Base-by-base conservation (phyloP, 2,888 invertebrate genomes). In the Lycophotia porphyrea region DNA sequence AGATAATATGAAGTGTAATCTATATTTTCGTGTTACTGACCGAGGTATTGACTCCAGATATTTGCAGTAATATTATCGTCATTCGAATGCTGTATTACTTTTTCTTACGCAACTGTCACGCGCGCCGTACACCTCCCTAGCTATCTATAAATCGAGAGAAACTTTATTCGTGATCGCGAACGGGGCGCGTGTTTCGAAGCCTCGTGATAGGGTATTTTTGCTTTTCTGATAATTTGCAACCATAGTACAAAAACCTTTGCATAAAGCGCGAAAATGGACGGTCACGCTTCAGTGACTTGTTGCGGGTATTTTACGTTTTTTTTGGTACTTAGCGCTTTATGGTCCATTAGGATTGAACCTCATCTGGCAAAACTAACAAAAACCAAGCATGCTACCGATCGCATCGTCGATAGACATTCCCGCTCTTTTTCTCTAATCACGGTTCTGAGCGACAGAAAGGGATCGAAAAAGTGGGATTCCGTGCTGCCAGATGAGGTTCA, bases 91-190 rank as follows among this genome's bases (percentile, higher is more conserved):
- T n/a, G n/a, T 55, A 34, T 34, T 13, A 31, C 18, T 27, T 74
- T 27, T 58, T 39, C 36, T 44, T 78, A 75, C 42, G 64, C 58
- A 81, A 78, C 5, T 21, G 49, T 60, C 81, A 64, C 77, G 55
- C 42, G 47, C 42, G 4, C 9, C 24, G 24, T 49, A 49, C 80
- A 21, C 24, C 18, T 34, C 9, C 15, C 44, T 52, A 44, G 11
- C 24, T 34, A 18, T 9, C 5, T 39, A 39, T 31, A 66, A 15
- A 1, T 24, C 9, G 42, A 18, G 58, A n/a, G 44, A 18, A 72
- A 24, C 31, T 47, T 74, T 71, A 80, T 31, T 36, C 18, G 34
- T 34, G 44, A 21, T 27, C 44, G 15, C 7, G 24, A 34, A 34
- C 11, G 18, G 52, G 39, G 39, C 55, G 27, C 55, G 61, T 74